A percentile compares a stretch with the other conserved stretches of the same genome.
These are phyloP conservation scores for Hippocampus kuda DNA, from an alignment of 2,797 vertebrate genomes.

Conservation along the genomic window DNA sequence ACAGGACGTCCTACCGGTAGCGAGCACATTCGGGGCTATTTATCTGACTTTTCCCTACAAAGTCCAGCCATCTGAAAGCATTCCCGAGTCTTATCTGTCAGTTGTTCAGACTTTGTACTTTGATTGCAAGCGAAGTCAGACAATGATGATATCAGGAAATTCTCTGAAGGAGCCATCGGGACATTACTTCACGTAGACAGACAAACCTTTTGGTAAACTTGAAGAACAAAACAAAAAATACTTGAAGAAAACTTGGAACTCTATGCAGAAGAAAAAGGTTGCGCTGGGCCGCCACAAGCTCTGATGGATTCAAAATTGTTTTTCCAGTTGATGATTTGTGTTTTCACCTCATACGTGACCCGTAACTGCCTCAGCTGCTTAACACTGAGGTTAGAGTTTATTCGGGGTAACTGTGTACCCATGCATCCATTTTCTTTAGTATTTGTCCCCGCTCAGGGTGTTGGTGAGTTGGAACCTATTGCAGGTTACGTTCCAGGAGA, in stretches of 20 bases:
- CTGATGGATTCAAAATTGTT: neutral
- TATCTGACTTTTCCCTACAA: constrained; percentile 40
- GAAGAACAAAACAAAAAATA: too few species aligned
- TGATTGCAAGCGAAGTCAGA: constrained; percentile 23
- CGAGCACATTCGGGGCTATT: constrained; percentile 20
- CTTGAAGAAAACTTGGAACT: neutral
- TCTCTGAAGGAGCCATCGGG: constrained; percentile 42
- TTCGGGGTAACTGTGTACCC: neutral
- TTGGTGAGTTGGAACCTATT: neutral
- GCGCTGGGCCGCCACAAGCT: neutral
- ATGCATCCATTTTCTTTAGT: too few species aligned
- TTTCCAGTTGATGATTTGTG: neutral
- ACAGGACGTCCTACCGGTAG: constrained; percentile 13
- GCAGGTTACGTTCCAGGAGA: neutral
- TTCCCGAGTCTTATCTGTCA: constrained; percentile 45
- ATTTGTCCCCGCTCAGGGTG: too few species aligned
- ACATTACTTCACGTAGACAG: constrained; percentile 19
- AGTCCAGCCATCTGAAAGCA: constrained; percentile 38
- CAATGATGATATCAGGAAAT: constrained; percentile 32
- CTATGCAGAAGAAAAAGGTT: neutral
- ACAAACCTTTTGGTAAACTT: neutral
- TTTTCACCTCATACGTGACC: neutral
- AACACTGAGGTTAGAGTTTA: neutral
- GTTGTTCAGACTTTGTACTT: constrained; percentile 37
- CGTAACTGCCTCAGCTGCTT: neutral